phyloP scores from a whole-genome alignment of 2,797 vertebrate species.

The Hoplostethus atlanticus region DNA sequence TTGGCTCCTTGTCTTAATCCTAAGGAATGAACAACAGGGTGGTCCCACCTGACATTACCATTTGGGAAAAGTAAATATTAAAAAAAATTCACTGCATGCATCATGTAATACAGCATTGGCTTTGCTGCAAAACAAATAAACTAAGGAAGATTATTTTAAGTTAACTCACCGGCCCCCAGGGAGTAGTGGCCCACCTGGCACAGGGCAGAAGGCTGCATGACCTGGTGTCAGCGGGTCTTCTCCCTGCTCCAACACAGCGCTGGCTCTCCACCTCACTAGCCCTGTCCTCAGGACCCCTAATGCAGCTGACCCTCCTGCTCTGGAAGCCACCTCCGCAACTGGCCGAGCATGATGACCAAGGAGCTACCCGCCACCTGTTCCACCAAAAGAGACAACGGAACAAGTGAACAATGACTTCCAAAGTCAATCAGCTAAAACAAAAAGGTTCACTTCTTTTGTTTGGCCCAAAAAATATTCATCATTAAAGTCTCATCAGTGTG shows the following conservation, averaged over 20 bases:
- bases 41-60: too few relatives aligned
- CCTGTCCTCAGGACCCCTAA: conserved; percentile 82
- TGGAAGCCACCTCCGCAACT: conserved; percentile 92
- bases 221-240: conserved; percentile 87
- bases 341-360: conserved; percentile 91
- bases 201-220: conserved; percentile 90
- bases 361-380: conserved; percentile 90
- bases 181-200: conserved; percentile 87
- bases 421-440: neutral
- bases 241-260: conserved; percentile 84
- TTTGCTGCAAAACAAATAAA: too few relatives aligned
- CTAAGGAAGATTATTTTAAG: neutral
- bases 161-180: conserved; percentile 80
- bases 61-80: neutral
- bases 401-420: neutral
- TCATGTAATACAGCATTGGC: too few relatives aligned
- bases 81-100: too few relatives aligned
- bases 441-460: neutral
- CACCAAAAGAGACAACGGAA: conserved; percentile 5
- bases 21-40: too few relatives aligned
- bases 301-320: conserved; percentile 89
- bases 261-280: conserved; percentile 78
- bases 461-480: neutral
- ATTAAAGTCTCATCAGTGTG: neutral
- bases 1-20: neutral